These are phyloP conservation scores for Takifugu ocellatus DNA, from an alignment of 2,797 vertebrate genomes.

Conservation along the genomic window DNA sequence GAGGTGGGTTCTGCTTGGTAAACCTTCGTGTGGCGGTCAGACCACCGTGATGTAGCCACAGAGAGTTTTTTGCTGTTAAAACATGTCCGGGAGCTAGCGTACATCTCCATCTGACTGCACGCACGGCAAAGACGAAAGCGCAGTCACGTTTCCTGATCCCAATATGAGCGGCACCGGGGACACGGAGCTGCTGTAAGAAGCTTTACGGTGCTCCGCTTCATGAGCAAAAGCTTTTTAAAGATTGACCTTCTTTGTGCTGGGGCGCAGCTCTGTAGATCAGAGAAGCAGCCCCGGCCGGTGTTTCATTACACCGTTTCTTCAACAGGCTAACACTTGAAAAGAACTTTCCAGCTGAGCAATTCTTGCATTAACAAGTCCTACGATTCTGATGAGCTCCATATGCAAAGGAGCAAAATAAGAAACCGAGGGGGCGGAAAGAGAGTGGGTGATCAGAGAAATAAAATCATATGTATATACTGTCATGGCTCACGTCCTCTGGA, in stretches of 20 bases:
- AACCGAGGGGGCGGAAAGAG: not conserved
- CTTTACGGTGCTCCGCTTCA: constrained; percentile 55
- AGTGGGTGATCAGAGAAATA: constrained; percentile 67
- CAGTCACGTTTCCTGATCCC: constrained; percentile 61
- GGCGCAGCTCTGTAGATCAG: constrained; percentile 51
- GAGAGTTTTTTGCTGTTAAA: constrained; percentile 57
- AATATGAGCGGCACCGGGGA: constrained; percentile 58
- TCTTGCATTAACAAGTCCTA: constrained; percentile 74
- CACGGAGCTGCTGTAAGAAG: constrained; percentile 45
- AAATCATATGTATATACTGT: constrained; percentile 73
- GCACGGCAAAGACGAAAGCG: constrained; percentile 40
- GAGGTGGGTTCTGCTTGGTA: too few relatives aligned
- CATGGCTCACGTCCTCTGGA: constrained; percentile 63
- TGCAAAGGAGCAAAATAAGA: constrained; percentile 41
- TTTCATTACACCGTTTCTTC: constrained; percentile 69
- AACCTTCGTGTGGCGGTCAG: not conserved
- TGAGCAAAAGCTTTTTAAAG: constrained; percentile 66
- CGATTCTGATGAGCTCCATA: constrained; percentile 76
- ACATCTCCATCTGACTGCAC: constrained; percentile 39
- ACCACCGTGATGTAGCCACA: constrained; percentile 57
- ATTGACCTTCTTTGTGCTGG: constrained; percentile 56
- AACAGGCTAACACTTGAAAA: constrained; percentile 56
- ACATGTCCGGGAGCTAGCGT: constrained; percentile 58
- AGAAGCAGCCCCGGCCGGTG: constrained; percentile 52
- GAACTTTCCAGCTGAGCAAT: constrained; percentile 76